These are phyloP conservation scores for Drosophila mercatorum DNA, from an alignment of 2,888 invertebrate genomes.

Conservation along the genomic window DNA sequence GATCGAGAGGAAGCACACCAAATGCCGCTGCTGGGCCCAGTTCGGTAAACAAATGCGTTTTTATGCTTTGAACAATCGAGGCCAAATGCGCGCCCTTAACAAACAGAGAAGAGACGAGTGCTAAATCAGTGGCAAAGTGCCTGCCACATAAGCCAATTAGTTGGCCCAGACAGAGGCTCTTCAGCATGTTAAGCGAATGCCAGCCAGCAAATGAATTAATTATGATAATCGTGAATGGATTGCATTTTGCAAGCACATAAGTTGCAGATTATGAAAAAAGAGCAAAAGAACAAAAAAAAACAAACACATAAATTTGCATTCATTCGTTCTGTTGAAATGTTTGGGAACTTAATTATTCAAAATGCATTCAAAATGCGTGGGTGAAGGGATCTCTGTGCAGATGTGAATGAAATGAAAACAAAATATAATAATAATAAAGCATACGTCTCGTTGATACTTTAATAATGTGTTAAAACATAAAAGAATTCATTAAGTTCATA, in stretches of 20 bases:
- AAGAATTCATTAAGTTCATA: too few relatives aligned
- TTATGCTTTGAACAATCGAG: slow-evolving; percentile 22
- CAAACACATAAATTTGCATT: slow-evolving; percentile 6
- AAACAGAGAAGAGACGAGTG: slow-evolving; percentile 12
- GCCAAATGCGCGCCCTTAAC: slow-evolving; percentile 19
- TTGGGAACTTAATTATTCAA: background rate
- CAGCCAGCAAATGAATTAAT: slow-evolving; percentile 20
- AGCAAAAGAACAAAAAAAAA: background rate
- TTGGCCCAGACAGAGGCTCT: slow-evolving; percentile 4
- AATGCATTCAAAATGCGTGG: background rate
- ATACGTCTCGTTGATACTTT: too few relatives aligned
- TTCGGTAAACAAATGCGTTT: slow-evolving; percentile 23
- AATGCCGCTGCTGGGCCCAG: slow-evolving; percentile 3
- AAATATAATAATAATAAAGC: too few relatives aligned
- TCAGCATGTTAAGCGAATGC: slow-evolving; percentile 5
- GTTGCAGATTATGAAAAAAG: slow-evolving; percentile 11
- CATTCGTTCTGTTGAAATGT: background rate
- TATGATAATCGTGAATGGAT: slow-evolving; percentile 24
- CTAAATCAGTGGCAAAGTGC: slow-evolving; percentile 31
- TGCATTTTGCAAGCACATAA: slow-evolving; percentile 18
- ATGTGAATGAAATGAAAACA: too few relatives aligned
- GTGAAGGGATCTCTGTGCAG: too few relatives aligned
- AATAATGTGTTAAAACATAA: too few relatives aligned
- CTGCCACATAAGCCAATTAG: slow-evolving; percentile 29
- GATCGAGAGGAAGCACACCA: slow-evolving; percentile 10